phyloP scores from a whole-genome alignment of 2,113 vertebrate genomes.

The Percopsis transmontana region DNA sequence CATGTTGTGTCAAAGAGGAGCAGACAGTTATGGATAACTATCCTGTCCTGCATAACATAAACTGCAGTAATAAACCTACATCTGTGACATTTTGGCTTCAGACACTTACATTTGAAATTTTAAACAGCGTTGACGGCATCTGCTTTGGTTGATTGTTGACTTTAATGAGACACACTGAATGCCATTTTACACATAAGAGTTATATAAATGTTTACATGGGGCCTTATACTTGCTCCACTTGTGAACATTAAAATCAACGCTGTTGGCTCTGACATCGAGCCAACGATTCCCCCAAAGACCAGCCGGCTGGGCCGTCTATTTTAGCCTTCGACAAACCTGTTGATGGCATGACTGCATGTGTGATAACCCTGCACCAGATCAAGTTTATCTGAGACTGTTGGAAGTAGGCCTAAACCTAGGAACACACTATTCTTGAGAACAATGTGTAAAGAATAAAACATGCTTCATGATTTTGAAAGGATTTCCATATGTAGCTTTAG shows the following conservation, averaged over 20 bases:
- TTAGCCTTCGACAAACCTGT: slow-evolving; percentile 9
- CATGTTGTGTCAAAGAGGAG: slow-evolving; percentile 38
- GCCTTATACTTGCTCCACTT: background rate
- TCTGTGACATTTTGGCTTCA: no score
- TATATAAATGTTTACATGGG: background rate
- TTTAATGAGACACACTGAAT: background rate
- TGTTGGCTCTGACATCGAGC: slow-evolving; percentile 5
- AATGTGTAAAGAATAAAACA: background rate
- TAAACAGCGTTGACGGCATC: no score
- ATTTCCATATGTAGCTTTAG: background rate
- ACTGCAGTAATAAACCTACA: no score
- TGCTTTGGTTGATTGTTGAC: background rate
- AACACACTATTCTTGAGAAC: background rate
- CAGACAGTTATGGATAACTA: no score
- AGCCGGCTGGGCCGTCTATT: slow-evolving; percentile 46
- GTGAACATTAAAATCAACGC: slow-evolving; percentile 1
- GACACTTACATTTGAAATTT: no score
- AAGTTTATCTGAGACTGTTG: background rate
- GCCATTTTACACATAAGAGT: background rate
- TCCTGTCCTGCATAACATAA: no score
- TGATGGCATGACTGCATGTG: background rate
- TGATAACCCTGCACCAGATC: background rate
- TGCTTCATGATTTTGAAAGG: background rate
- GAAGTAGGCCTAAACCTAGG: slow-evolving; percentile 38
- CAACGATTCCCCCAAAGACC: background rate